Evolutionary conservation across 1,140 invertebrate genomes (phyloP).

Genomic region (Arion vulgaris): DNA sequence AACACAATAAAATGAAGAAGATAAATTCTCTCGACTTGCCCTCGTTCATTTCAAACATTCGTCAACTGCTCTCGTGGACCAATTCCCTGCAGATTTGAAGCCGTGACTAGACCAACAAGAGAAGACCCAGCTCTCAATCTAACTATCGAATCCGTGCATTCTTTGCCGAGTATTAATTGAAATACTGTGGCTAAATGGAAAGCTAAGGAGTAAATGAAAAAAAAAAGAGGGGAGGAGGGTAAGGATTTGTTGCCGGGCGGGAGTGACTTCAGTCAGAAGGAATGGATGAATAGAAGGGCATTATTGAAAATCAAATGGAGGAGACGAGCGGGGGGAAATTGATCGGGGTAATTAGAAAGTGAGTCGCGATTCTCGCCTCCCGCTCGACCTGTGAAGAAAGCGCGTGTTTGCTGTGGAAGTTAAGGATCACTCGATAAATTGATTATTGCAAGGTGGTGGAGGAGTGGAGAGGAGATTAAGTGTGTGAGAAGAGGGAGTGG

Average conservation of each 20-base stretch:
- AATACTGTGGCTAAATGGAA: neutral
- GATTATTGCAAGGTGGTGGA: neutral
- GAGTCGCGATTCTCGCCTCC: neutral
- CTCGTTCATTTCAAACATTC: neutral
- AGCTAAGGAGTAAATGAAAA: neutral
- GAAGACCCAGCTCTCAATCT: neutral
- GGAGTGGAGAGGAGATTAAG: too few species aligned
- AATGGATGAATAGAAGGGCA: neutral
- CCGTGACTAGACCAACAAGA: neutral
- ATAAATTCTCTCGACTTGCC: neutral
- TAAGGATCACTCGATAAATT: neutral
- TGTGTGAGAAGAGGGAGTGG: too few species aligned
- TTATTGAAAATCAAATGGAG: conserved; percentile 3
- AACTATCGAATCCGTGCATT: neutral
- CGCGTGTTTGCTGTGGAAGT: neutral
- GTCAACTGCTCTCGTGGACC: neutral
- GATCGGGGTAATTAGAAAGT: conserved; percentile 15
- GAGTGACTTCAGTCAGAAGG: neutral
- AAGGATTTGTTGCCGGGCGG: neutral
- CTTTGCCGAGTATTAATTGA: conserved; percentile 1
- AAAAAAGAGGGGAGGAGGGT: neutral
- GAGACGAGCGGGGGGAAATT: neutral
- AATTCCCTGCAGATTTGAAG: neutral
- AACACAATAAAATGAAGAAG: neutral
- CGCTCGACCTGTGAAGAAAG: neutral